Evolutionary conservation across 1,140 invertebrate genomes (phyloP).

Genomic region (Drosophila tsacasi): DNA sequence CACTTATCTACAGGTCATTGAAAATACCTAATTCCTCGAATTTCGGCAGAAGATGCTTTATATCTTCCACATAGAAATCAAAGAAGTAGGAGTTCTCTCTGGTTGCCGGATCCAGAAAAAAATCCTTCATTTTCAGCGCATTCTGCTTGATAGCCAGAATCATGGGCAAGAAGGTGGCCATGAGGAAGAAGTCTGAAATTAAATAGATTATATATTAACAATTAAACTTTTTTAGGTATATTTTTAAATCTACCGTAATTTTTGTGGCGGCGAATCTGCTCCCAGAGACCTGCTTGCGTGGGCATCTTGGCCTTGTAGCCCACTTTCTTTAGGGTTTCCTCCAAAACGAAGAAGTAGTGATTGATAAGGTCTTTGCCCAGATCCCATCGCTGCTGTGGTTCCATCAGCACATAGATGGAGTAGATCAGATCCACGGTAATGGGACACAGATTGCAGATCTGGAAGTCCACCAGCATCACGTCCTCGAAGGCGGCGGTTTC

Average conservation of each 20-base stretch:
- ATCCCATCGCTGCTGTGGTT: conserved; percentile 35
- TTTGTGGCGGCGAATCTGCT: conserved; percentile 44
- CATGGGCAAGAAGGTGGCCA: conserved; percentile 48
- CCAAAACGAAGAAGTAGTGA: conserved; percentile 51
- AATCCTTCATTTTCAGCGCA: conserved; percentile 25
- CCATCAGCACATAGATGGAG: conserved; percentile 57
- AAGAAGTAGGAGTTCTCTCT: conserved; percentile 18
- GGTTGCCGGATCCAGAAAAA: conserved; percentile 19
- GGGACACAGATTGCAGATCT: conserved; percentile 56
- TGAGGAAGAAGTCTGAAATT: conserved; percentile 45
- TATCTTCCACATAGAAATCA: conserved; percentile 19
- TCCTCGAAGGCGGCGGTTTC: conserved; percentile 30
- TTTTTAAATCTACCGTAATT: conserved; percentile 31
- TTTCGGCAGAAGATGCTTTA: conserved; percentile 30
- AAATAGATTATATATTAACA: background rate
- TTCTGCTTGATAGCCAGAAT: conserved; percentile 22
- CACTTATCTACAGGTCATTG: conserved; percentile 29
- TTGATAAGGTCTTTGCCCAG: conserved; percentile 49
- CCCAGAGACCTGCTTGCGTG: conserved; percentile 32
- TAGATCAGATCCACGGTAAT: conserved; percentile 57
- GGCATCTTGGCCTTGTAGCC: conserved; percentile 52
- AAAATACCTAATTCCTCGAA: conserved; percentile 58
- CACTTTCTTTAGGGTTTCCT: conserved; percentile 54
- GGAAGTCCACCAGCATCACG: conserved; percentile 72
- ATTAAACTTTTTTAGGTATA: too few relatives aligned